Conservation (phyloP, 2,113 vertebrate genomes). For the Euleptes europaea region DNA sequence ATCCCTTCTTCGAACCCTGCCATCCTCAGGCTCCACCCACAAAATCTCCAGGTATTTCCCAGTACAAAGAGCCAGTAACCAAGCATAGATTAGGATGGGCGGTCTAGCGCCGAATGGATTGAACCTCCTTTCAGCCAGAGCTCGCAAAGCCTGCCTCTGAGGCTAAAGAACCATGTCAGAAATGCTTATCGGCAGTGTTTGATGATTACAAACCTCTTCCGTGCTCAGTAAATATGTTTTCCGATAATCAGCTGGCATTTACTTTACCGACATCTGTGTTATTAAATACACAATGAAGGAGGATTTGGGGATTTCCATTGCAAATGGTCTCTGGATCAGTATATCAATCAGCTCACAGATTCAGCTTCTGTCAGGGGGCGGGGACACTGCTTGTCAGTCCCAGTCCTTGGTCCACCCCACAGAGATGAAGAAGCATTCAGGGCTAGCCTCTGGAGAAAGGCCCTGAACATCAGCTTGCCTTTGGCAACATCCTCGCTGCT, state of each 20-base stretch:
- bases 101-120: background rate
- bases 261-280: constrained; percentile 63
- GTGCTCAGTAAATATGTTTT: constrained; percentile 57
- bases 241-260: constrained; percentile 72
- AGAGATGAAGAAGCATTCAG: background rate
- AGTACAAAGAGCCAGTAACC: too few species aligned
- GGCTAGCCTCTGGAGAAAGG: background rate
- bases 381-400: rapidly evolving
- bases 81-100: background rate
- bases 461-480: background rate
- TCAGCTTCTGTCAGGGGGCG: background rate
- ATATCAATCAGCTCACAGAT: background rate
- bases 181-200: constrained; percentile 47
- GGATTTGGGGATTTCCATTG: constrained; percentile 57
- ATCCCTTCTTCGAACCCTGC: too few species aligned
- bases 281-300: constrained; percentile 52
- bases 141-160: constrained; percentile 37
- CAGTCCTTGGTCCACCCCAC: background rate
- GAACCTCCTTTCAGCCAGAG: constrained; percentile 6
- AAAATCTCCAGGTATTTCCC: too few species aligned
- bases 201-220: constrained; percentile 52
- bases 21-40: too few species aligned
- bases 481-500: constrained; percentile 29
- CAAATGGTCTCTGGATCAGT: constrained; percentile 25
- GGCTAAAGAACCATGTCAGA: constrained; percentile 32